These are phyloP conservation scores for Manis crassicaudata DNA, from an alignment of 2,797 vertebrate genomes.

Conservation along the genomic window DNA sequence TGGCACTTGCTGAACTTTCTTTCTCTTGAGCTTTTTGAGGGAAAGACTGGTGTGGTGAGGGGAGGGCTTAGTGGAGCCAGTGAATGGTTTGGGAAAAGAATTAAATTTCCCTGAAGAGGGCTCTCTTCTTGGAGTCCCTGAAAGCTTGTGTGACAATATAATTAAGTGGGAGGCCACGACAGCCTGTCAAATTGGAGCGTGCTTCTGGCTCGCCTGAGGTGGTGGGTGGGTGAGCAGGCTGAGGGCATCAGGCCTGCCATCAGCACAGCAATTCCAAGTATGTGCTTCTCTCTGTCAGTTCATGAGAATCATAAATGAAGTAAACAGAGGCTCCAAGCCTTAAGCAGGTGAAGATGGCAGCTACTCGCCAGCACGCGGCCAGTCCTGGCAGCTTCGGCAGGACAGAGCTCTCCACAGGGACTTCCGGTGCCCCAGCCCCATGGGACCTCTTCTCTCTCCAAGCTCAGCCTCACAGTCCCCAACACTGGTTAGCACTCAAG, in stretches of 20 bases:
- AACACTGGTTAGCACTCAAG: accelerated
- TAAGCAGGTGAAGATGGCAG: background rate
- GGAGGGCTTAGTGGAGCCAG: background rate
- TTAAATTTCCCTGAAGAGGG: slow-evolving; percentile 17
- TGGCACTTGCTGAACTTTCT: slow-evolving; percentile 16
- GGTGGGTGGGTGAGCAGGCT: background rate
- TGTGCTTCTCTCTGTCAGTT: background rate
- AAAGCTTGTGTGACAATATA: slow-evolving; percentile 59
- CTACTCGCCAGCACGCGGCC: background rate
- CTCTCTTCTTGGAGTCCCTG: slow-evolving; percentile 19
- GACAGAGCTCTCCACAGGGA: background rate
- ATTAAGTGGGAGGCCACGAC: slow-evolving; percentile 43
- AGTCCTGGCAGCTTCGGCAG: background rate
- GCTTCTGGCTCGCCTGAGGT: background rate
- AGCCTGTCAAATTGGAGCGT: background rate
- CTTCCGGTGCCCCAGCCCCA: background rate
- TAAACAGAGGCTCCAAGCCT: background rate
- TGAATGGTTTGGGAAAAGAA: slow-evolving; percentile 22
- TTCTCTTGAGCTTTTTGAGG: slow-evolving; percentile 24
- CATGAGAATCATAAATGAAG: background rate
- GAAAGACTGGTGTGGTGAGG: background rate
- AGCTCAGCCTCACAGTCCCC: background rate
- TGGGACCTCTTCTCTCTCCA: background rate
- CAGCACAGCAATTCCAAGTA: background rate
- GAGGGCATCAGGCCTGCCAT: background rate